Evolutionary conservation across 2,888 invertebrate species (phyloP), one percentile per base, ranked within the genome.

Genomic region (Incurvaria masculella): DNA sequence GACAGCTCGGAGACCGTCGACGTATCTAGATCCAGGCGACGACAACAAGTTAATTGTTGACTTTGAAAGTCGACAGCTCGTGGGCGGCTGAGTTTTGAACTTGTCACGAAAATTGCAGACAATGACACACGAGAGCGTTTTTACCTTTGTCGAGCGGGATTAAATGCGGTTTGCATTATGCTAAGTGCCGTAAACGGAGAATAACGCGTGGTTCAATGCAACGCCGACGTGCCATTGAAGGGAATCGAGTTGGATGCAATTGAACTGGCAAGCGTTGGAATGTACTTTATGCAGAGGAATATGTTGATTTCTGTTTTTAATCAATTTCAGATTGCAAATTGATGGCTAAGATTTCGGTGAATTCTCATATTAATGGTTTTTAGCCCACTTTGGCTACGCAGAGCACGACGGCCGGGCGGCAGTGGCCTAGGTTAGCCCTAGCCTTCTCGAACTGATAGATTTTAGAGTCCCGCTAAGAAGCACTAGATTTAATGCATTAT

Each of bases 21-120:
- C 17, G 19, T 62, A 73, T 73, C 72, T 72, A 66, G 69, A 70
- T 67, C 60, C 56, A 53, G 58, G 65, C 61, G 68, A 57, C 62
- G 70, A 75, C 72, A 69, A 67, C 26, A 21, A 14, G 69, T 73
- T 74, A 75, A 74, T 75, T 74, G 73, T 66, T 66, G 55, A 33
- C 33, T 33, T 33, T 33, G 33, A 33, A 33, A 8, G 41, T 40
- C 44, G 47, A 47, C 47, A 43, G 47, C 18, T 38, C 42, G 49
- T 49, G 42, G 51, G 46, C 16, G 44, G 17, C 21, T 5, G 23
- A 23, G 23, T 33, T n/a, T 14, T n/a, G 11, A 33, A 14, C 11
- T n/a, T n/a, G 23, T 33, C 33, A 33, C 11, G 14, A n/a, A 14
- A 33, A 33, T 33, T 14, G 33, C 33, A 33, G 8, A 33, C 33